These are phyloP conservation scores for Pitangus sulphuratus DNA, from an alignment of 2,797 vertebrate species.

Conservation along the genomic window DNA sequence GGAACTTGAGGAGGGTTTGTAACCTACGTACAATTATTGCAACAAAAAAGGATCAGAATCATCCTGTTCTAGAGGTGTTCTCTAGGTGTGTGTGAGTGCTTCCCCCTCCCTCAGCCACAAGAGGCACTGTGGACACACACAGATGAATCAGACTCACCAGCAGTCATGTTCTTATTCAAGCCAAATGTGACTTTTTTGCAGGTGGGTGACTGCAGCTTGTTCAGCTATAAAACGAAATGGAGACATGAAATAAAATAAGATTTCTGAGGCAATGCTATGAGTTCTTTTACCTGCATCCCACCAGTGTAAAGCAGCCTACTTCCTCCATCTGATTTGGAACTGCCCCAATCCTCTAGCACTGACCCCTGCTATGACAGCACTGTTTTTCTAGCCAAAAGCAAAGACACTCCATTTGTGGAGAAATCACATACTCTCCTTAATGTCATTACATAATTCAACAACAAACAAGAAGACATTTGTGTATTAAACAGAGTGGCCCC, in stretches of 20 bases:
- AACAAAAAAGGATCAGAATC: neutral
- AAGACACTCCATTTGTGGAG: neutral
- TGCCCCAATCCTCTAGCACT: neutral
- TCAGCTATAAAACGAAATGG: constrained; percentile 56
- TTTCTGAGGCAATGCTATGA: neutral
- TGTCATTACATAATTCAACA: neutral
- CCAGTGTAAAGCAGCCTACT: neutral
- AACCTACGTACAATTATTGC: neutral
- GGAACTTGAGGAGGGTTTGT: neutral
- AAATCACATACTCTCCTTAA: neutral
- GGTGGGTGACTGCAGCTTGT: constrained; percentile 49
- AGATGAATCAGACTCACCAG: constrained; percentile 78
- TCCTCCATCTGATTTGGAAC: neutral
- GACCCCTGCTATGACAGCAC: neutral
- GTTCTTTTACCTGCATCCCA: neutral
- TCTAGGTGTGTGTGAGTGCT: neutral
- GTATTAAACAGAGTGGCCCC: neutral
- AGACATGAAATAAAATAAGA: neutral
- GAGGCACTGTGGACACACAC: neutral
- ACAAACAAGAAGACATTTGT: neutral
- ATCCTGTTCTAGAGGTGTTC: neutral
- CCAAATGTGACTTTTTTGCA: constrained; percentile 95
- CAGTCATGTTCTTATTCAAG: constrained; percentile 90
- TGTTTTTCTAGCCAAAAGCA: neutral
- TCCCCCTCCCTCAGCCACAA: neutral